A percentile compares a stretch with the other conserved stretches of the same genome.
Conservation (phyloP, 2,113 vertebrate genomes). For the Ibidorhyncha struthersii region DNA sequence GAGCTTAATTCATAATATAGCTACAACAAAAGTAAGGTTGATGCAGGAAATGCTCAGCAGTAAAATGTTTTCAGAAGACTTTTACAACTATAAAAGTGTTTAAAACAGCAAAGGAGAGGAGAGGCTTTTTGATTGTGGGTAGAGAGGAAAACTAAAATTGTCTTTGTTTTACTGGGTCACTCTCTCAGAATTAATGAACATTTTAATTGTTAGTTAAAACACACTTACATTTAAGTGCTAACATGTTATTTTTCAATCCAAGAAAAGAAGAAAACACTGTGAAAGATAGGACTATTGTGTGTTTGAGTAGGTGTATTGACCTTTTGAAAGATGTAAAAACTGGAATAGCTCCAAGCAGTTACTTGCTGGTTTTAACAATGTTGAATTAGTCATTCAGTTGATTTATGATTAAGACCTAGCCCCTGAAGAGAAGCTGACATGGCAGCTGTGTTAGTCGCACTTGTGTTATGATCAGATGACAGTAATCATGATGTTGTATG, state of each 20-base stretch:
- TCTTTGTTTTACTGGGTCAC: slow-evolving; percentile 43
- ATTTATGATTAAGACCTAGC: slow-evolving; percentile 73
- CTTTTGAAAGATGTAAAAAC: slow-evolving; percentile 85
- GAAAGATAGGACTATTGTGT: slow-evolving; percentile 70
- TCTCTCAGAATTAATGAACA: slow-evolving; percentile 55
- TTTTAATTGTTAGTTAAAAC: slow-evolving; percentile 69
- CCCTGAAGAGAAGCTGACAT: slow-evolving; percentile 69
- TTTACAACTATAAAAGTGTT: slow-evolving; percentile 23
- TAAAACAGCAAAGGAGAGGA: slow-evolving; percentile 3
- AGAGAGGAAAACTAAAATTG: slow-evolving; percentile 30
- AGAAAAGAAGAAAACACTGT: slow-evolving; percentile 79
- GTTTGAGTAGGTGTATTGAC: slow-evolving; percentile 83
- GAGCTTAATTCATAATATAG: slow-evolving; percentile 28
- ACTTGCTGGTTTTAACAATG: slow-evolving; percentile 67
- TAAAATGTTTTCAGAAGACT: slow-evolving; percentile 49
- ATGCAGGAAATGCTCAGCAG: slow-evolving; percentile 4
- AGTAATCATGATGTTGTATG: slow-evolving; percentile 48
- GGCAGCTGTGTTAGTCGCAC: slow-evolving; percentile 53
- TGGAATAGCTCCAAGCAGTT: slow-evolving; percentile 74
- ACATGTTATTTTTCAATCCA: slow-evolving; percentile 68
- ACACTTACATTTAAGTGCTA: slow-evolving; percentile 56
- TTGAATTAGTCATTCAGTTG: slow-evolving; percentile 76
- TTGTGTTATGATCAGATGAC: slow-evolving; percentile 68
- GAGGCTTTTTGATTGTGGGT: slow-evolving; percentile 19
- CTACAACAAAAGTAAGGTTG: slow-evolving; percentile 36